Evolutionary conservation across 2,888 invertebrate genomes (phyloP).

Genomic region (Andrena flavipes): DNA sequence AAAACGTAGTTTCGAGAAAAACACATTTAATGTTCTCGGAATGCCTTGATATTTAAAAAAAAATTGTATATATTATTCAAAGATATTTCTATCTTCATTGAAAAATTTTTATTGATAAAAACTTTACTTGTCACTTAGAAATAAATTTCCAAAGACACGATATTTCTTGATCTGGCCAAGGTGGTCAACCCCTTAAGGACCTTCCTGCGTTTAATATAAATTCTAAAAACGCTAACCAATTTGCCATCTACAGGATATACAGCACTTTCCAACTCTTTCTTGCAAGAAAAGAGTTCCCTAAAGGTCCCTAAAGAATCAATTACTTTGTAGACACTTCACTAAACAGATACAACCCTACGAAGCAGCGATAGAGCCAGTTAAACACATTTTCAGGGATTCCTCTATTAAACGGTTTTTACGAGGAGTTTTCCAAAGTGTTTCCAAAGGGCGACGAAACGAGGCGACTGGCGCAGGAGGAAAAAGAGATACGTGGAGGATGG

Average conservation of each 20-base stretch:
- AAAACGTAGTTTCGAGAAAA: too few relatives aligned
- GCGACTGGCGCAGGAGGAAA: constrained; percentile 21
- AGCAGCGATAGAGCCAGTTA: neutral
- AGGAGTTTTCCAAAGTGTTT: constrained; percentile 10
- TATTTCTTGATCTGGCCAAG: too few relatives aligned
- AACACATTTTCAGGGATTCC: neutral
- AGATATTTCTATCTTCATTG: too few relatives aligned
- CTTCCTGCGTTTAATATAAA: neutral
- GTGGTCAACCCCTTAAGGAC: too few relatives aligned
- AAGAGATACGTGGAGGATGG: constrained; percentile 44
- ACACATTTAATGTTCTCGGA: too few relatives aligned
- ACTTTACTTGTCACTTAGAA: too few relatives aligned
- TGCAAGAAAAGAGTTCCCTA: neutral
- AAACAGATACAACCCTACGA: neutral
- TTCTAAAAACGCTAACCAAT: neutral
- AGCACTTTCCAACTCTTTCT: neutral
- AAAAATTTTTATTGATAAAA: too few relatives aligned
- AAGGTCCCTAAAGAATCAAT: too few relatives aligned
- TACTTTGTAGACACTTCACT: neutral
- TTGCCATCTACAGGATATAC: neutral
- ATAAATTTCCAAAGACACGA: too few relatives aligned
- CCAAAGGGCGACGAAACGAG: neutral
- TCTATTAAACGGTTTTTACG: neutral
- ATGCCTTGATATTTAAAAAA: too few relatives aligned
- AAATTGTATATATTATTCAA: too few relatives aligned